Evolutionary conservation across 2,888 invertebrate species (phyloP).

Genomic region (Orchesella flavescens): DNA sequence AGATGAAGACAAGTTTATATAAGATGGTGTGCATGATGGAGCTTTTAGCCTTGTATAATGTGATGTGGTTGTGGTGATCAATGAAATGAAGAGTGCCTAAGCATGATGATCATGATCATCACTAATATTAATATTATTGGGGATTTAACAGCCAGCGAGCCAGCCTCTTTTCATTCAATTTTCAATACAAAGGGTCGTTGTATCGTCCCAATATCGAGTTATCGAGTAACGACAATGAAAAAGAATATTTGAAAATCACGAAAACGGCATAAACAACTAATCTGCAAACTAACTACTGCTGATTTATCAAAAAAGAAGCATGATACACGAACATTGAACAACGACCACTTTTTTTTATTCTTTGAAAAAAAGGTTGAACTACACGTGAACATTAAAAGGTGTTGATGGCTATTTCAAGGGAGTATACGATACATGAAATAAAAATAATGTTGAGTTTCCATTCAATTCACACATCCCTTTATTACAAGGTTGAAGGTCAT

Average conservation of each 20-base stretch:
- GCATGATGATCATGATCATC: background rate
- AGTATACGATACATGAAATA: too few species aligned
- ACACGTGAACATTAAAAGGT: background rate
- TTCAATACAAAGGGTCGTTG: too few species aligned
- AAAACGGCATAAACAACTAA: conserved; percentile 40
- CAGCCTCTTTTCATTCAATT: too few species aligned
- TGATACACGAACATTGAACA: conserved; percentile 2
- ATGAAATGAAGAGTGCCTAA: background rate
- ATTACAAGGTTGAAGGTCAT: background rate
- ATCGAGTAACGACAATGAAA: too few species aligned
- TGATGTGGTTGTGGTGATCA: too few species aligned
- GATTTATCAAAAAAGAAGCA: background rate
- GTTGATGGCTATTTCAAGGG: conserved; percentile 12
- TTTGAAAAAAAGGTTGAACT: background rate
- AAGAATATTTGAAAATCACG: conserved; percentile 21
- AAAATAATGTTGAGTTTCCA: too few species aligned
- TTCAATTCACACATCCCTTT: background rate
- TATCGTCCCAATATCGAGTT: too few species aligned
- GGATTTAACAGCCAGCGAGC: too few species aligned
- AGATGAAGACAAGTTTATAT: background rate
- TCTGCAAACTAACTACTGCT: conserved; percentile 7
- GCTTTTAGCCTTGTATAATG: background rate
- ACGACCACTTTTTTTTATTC: background rate
- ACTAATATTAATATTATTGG: too few species aligned
- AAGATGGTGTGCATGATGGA: background rate